Conservation (phyloP, 2,113 vertebrate species). For the Mesitornis unicolor region DNA sequence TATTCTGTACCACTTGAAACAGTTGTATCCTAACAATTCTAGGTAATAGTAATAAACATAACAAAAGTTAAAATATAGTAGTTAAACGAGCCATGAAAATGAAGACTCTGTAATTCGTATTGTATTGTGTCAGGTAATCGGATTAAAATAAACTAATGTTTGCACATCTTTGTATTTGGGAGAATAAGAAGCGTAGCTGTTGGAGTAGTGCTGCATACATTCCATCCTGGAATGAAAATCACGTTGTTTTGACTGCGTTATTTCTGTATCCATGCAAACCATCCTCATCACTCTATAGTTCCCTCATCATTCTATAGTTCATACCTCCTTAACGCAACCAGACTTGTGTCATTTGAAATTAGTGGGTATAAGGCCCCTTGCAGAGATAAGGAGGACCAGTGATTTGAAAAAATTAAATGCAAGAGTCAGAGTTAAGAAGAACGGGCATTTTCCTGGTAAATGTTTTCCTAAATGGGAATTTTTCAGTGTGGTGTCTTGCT, state of each 20-base stretch:
- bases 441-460: slow-evolving; percentile 71
- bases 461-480: slow-evolving; percentile 69
- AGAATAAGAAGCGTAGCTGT: slow-evolving; percentile 66
- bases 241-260: slow-evolving; percentile 65
- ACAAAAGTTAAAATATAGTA: slow-evolving; percentile 37
- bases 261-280: slow-evolving; percentile 63
- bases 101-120: slow-evolving; percentile 35
- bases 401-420: slow-evolving; percentile 54
- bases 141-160: slow-evolving; percentile 68
- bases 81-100: slow-evolving; percentile 59
- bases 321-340: slow-evolving; percentile 8
- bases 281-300: slow-evolving; percentile 37
- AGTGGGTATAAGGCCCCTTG: slow-evolving; percentile 22
- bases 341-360: slow-evolving; percentile 58
- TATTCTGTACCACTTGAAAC: slow-evolving; percentile 24
- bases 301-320: slow-evolving; percentile 33
- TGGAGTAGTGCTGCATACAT: slow-evolving; percentile 33
- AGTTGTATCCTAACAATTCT: slow-evolving; percentile 55
- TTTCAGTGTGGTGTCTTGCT: slow-evolving; percentile 67
- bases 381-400: slow-evolving; percentile 22
- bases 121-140: slow-evolving; percentile 57
- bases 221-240: slow-evolving; percentile 64
- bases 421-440: slow-evolving; percentile 58
- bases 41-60: slow-evolving; percentile 43
- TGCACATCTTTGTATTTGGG: slow-evolving; percentile 44